Conservation (phyloP, 2,888 invertebrate species). For the Drosophila siamana region DNA sequence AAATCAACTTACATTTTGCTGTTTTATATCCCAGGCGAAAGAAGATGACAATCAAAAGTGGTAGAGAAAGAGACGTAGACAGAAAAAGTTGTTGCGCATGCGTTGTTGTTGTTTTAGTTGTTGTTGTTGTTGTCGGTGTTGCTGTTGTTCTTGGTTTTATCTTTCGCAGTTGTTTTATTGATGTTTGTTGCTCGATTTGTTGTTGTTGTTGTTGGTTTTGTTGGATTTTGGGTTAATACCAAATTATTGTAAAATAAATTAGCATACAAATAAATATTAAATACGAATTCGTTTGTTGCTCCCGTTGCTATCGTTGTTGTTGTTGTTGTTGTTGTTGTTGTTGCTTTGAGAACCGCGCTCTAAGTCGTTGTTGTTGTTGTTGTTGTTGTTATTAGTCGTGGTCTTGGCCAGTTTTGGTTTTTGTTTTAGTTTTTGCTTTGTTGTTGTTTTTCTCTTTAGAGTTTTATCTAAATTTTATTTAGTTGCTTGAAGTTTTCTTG, state of each 20-base stretch:
- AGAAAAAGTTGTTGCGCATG: slow-evolving; percentile 30
- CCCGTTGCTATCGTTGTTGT: slow-evolving; percentile 22
- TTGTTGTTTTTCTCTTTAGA: slow-evolving; percentile 25
- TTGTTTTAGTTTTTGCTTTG: slow-evolving; percentile 17
- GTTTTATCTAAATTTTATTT: slow-evolving; percentile 71
- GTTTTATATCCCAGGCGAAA: slow-evolving; percentile 70
- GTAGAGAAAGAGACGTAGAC: background rate
- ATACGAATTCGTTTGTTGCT: slow-evolving; percentile 43
- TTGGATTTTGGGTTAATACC: slow-evolving; percentile 68
- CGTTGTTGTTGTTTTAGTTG: slow-evolving; percentile 29
- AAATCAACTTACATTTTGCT: slow-evolving; percentile 70
- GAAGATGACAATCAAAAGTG: slow-evolving; percentile 28
- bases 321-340: slow-evolving; percentile 21
- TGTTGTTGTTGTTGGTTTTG: slow-evolving; percentile 44
- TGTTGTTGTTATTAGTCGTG: slow-evolving; percentile 21
- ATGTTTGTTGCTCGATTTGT: slow-evolving; percentile 27
- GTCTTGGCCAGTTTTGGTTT: slow-evolving; percentile 37
- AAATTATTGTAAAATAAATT: slow-evolving; percentile 78
- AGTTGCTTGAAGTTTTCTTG: slow-evolving; percentile 65
- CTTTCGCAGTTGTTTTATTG: slow-evolving; percentile 33
- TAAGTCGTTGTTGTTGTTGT: slow-evolving; percentile 30
- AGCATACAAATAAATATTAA: slow-evolving; percentile 76
- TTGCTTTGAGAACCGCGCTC: slow-evolving; percentile 47
- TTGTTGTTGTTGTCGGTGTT: slow-evolving; percentile 28
- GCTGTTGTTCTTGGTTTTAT: slow-evolving; percentile 40